These are phyloP conservation scores for Zygogramma bicolorata DNA, from an alignment of 2,888 invertebrate genomes.

Conservation along the genomic window DNA sequence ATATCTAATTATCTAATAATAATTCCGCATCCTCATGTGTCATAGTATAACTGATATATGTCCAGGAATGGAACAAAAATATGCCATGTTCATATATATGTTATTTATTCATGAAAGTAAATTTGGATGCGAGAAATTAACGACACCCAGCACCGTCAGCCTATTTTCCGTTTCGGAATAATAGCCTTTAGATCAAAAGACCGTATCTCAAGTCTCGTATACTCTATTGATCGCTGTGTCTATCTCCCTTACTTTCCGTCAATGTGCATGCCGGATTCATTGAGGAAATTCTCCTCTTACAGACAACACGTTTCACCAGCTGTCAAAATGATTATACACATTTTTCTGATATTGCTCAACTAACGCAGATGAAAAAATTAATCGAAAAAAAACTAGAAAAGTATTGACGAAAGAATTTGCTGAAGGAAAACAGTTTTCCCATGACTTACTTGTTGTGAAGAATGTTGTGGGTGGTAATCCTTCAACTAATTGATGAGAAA, in stretches of 20 bases:
- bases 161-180: not conserved
- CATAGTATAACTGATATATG: not conserved
- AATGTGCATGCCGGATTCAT: constrained; percentile 54
- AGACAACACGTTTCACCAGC: constrained; percentile 36
- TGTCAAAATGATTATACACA: not conserved
- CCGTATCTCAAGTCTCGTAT: constrained; percentile 52
- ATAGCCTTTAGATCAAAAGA: constrained; percentile 25
- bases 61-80: no score
- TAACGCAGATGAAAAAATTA: not conserved
- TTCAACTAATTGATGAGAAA: constrained; percentile 47
- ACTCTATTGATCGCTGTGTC: constrained; percentile 61
- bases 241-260: constrained; percentile 57
- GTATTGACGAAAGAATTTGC: not conserved
- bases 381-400: not conserved
- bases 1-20: not conserved
- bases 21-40: not conserved
- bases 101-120: no score
- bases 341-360: not conserved
- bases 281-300: constrained; percentile 52
- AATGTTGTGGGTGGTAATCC: constrained; percentile 12
- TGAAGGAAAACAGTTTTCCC: not conserved
- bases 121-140: no score
- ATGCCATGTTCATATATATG: no score
- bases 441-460: constrained; percentile 27
- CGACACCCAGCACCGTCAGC: not conserved